Evolutionary conservation across 2,888 invertebrate species (phyloP).

Genomic region (Panopea generosa): DNA sequence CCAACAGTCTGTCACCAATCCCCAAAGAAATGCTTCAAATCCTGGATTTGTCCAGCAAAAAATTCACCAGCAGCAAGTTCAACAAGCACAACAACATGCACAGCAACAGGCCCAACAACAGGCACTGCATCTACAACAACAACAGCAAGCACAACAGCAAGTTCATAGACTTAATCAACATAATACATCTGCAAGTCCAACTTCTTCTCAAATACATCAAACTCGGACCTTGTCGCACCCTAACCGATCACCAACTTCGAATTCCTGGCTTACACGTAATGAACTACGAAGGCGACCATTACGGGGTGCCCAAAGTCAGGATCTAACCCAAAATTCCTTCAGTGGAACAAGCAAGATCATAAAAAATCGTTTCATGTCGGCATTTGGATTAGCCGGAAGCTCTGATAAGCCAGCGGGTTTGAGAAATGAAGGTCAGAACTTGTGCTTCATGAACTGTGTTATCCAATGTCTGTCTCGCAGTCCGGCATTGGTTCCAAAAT

Average conservation of each 20-base stretch:
- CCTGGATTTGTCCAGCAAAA: not conserved
- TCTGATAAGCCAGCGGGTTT: slow-evolving; percentile 75
- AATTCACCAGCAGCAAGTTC: slow-evolving; percentile 45
- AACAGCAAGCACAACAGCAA: slow-evolving; percentile 2
- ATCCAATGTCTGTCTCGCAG: slow-evolving; percentile 81
- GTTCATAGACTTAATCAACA: not conserved
- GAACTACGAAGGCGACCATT: slow-evolving; percentile 61
- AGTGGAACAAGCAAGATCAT: slow-evolving; percentile 58
- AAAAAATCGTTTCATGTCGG: slow-evolving; percentile 72
- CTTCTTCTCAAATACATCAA: not conserved
- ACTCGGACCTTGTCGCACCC: not conserved
- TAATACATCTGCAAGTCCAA: not conserved
- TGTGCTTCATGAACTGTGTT: slow-evolving; percentile 83
- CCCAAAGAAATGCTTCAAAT: too few species aligned
- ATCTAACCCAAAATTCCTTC: slow-evolving; percentile 14
- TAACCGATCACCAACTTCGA: slow-evolving; percentile 1
- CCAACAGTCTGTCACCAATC: too few species aligned
- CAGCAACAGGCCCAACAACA: slow-evolving; percentile 30
- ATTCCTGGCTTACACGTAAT: slow-evolving; percentile 48
- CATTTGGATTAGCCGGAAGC: slow-evolving; percentile 67
- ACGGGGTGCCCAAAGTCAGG: slow-evolving; percentile 22
- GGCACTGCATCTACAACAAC: slow-evolving; percentile 25
- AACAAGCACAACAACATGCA: slow-evolving; percentile 35
- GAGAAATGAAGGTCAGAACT: slow-evolving; percentile 79
- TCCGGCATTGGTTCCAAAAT: slow-evolving; percentile 73